A percentile compares a stretch with the other conserved stretches of the same genome.
Evolutionary conservation across 37 sponge, comb jelly and placozoan species (phyloP).

Genomic region (Crambe crambe): DNA sequence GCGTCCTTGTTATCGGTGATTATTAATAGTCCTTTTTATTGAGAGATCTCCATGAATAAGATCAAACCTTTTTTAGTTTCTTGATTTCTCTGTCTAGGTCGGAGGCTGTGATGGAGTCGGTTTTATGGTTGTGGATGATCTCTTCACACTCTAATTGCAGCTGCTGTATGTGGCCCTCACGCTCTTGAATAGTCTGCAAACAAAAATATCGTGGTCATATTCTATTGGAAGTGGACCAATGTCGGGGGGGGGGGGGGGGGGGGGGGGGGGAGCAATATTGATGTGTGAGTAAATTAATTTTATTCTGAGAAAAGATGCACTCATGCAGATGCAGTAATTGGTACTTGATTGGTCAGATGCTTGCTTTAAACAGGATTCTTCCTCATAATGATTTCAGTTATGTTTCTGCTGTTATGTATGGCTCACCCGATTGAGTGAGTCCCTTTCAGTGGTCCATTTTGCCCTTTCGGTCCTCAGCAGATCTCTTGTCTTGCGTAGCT

Average conservation of each 20-base stretch:
- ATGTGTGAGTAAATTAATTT: not conserved
- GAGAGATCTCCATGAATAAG: not conserved
- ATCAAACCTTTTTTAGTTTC: slow-evolving; percentile 46
- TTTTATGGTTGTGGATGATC: not conserved
- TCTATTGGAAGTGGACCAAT: not conserved
- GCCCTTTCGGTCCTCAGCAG: slow-evolving; percentile 29
- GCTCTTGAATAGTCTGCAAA: slow-evolving; percentile 23
- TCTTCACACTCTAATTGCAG: slow-evolving; percentile 46
- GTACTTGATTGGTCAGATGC: too few species aligned
- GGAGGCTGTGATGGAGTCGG: slow-evolving; percentile 24
- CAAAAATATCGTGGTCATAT: not conserved
- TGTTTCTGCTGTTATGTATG: too few species aligned
- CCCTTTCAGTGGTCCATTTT: slow-evolving; percentile 23
- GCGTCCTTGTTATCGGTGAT: too few species aligned
- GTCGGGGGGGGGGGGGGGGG: not conserved
- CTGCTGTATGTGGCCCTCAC: slow-evolving; percentile 28
- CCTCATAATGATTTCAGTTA: too few species aligned
- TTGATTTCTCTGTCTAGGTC: slow-evolving; percentile 36
- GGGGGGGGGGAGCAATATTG: not conserved
- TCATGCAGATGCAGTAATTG: too few species aligned
- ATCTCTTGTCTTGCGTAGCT: slow-evolving; percentile 32
- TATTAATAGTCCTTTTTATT: too few species aligned
- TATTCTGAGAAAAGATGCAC: too few species aligned
- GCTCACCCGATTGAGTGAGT: slow-evolving; percentile 20
- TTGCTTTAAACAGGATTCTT: too few species aligned